Base-by-base conservation (phyloP, 2,797 vertebrate genomes). In the Hirundo rustica region DNA sequence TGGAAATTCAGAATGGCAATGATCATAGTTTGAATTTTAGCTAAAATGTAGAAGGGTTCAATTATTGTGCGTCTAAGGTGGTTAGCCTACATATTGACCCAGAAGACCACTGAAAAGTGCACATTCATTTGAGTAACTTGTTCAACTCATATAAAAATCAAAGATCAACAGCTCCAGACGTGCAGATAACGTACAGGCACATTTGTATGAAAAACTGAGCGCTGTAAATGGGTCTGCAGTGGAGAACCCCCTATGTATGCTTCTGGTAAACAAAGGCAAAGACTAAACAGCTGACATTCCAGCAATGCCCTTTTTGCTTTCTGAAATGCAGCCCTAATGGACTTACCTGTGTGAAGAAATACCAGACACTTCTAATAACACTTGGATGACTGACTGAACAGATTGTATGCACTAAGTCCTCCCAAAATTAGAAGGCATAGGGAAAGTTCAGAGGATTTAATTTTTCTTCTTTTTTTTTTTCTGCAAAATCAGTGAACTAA, bases 1-100 rank as follows among this genome's bases (percentile, higher is more conserved):
- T 96, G 80, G 74, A 84, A 94, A 88, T 26, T 84, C 30, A 76
- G 54, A 94, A 76, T 10, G 89, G 13, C 38, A 89, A 30, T 25
- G 62, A 67, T 68, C 27, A 32, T 64, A 82, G 25, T 44, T 75
- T 79, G 42, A 92, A 84, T 73, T 89, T 92, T 40, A 86, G 42
- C 19, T 75, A 78, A 93, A 84, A 82, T 44, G 15, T 45, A 36
- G 40, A 85, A 80, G 21, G 0, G 6, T 76, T 88, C 25, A 47
- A 44, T 80, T 84, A 36, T 60, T 40, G 26, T 55, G 30, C 7
- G 16, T 20, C 45, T 64, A 42, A 62, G 55, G 19, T 86, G 58
- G 11, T 23, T 75, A 89, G 13, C 40, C 30, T 89, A 38, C 16
- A 12, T n/a, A 60, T 18, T 54, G 38, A 79, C 30, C 40, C 67